A percentile compares a stretch with the other conserved stretches of the same genome.
phyloP scores from a whole-genome alignment of 2,888 invertebrate genomes.

The Torymus auratus region DNA sequence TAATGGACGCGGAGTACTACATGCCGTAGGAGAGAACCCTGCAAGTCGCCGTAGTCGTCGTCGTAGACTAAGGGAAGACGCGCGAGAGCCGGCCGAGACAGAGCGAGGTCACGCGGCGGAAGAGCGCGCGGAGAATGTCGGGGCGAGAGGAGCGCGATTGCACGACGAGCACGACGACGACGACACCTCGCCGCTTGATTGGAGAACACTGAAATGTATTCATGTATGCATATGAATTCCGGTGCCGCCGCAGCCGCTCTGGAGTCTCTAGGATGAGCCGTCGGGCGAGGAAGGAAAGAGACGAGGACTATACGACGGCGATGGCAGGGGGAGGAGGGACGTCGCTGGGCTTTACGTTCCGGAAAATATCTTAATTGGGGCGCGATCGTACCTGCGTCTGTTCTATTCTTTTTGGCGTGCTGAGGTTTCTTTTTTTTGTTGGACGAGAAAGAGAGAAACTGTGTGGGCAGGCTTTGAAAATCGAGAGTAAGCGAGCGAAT shows the following conservation, averaged over 20 bases:
- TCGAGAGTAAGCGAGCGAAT: no score
- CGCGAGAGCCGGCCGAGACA: slow-evolving; percentile 17
- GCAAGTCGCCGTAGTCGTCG: slow-evolving; percentile 19
- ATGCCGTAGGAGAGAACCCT: slow-evolving; percentile 1
- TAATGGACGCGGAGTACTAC: not conserved
- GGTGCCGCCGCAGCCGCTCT: slow-evolving; percentile 10
- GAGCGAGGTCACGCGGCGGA: not conserved
- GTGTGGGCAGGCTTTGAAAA: no score
- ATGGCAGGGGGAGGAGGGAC: no score
- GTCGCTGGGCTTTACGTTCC: no score
- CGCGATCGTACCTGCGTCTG: no score
- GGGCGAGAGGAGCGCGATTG: not conserved
- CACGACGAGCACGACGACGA: slow-evolving; percentile 5
- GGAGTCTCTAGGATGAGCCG: not conserved
- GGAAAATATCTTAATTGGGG: no score
- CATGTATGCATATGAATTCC: slow-evolving; percentile 76
- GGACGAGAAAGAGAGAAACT: no score
- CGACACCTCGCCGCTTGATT: slow-evolving; percentile 67
- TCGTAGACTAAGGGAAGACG: slow-evolving; percentile 7
- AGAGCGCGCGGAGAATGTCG: not conserved
- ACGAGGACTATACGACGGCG: not conserved
- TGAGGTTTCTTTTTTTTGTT: no score
- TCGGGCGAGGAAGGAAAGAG: slow-evolving; percentile 4
- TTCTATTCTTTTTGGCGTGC: no score
- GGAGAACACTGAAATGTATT: slow-evolving; percentile 74